Percentiles rank a stretch among this genome's conserved stretches.
Evolutionary conservation across 2,797 vertebrate genomes (phyloP).

Genomic region (Columba guinea): DNA sequence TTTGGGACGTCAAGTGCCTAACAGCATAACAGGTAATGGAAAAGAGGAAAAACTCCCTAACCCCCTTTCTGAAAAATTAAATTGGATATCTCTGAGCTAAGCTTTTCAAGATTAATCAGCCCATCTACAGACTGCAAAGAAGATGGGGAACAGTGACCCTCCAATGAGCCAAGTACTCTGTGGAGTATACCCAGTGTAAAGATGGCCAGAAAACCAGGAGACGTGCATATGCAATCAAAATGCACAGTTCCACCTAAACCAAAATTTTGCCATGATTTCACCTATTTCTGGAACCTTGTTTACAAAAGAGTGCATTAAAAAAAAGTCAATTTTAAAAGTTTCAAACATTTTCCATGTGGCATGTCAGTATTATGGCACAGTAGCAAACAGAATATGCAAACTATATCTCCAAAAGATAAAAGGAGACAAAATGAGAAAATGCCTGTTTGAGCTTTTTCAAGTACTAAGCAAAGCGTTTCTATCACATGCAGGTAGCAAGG

Average conservation of each 20-base stretch:
- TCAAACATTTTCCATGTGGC: neutral
- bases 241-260: rapidly evolving
- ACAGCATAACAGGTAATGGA: neutral
- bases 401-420: neutral
- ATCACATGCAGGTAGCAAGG: neutral
- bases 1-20: neutral
- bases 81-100: neutral
- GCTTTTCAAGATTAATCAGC: neutral
- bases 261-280: neutral
- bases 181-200: neutral
- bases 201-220: neutral
- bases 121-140: neutral
- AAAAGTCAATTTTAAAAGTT: neutral
- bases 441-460: neutral
- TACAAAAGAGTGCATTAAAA: neutral
- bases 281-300: neutral
- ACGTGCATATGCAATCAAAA: neutral
- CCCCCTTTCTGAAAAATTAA: neutral
- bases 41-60: neutral
- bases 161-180: neutral
- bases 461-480: neutral
- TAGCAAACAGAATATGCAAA: neutral
- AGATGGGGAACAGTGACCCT: neutral
- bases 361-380: neutral
- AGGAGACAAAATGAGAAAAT: neutral